Conservation (phyloP, 2,888 invertebrate species). For the Boloria selene region DNA sequence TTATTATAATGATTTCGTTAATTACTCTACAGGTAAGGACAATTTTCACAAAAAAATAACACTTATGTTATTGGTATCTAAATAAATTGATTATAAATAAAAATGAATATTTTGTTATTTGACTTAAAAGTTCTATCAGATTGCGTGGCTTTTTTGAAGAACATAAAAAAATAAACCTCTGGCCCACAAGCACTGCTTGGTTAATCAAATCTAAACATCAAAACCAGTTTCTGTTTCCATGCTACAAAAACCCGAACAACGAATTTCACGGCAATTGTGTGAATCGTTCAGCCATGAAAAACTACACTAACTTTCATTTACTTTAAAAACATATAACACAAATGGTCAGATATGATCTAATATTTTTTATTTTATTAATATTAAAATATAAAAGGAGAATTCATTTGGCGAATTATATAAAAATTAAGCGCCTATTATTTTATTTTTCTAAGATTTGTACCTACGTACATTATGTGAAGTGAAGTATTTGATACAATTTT, state of each 20-base stretch:
- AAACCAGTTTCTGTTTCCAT: slow-evolving; percentile 6
- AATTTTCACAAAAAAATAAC: not conserved
- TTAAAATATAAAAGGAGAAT: too few relatives aligned
- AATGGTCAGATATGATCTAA: not conserved
- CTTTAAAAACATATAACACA: not conserved
- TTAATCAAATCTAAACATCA: slow-evolving; percentile 18
- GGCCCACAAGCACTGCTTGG: not conserved
- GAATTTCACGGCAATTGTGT: slow-evolving; percentile 19
- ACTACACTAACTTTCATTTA: not conserved
- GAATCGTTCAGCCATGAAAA: slow-evolving; percentile 9
- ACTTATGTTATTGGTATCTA: not conserved
- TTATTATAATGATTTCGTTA: slow-evolving; percentile 42
- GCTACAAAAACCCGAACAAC: slow-evolving; percentile 14
- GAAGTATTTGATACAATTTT: too few relatives aligned
- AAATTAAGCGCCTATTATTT: too few relatives aligned
- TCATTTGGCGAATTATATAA: too few relatives aligned
- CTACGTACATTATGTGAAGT: too few relatives aligned
- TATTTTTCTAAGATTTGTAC: too few relatives aligned
- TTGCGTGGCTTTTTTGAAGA: too few relatives aligned
- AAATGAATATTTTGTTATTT: too few relatives aligned
- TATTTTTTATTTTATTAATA: too few relatives aligned
- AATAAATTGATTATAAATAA: slow-evolving; percentile 11
- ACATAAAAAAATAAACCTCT: not conserved
- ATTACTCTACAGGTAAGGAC: slow-evolving; percentile 25
- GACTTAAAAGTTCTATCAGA: too few relatives aligned